These are phyloP conservation scores for Mastomys natalensis DNA, from an alignment of 2,113 vertebrate genomes.

Conservation along the genomic window DNA sequence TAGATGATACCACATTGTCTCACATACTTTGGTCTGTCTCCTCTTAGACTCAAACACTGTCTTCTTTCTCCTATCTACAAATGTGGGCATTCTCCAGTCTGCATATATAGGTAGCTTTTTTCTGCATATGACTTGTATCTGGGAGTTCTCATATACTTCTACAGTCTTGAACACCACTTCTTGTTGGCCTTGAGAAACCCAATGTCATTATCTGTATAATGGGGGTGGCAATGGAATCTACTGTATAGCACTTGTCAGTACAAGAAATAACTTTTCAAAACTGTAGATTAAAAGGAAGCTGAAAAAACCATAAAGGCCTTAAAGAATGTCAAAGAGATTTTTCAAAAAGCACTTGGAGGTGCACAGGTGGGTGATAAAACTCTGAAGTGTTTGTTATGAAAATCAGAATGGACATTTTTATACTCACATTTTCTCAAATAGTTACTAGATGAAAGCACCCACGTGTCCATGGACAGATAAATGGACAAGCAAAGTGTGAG, in stretches of 20 bases:
- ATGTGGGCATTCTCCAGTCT: not conserved
- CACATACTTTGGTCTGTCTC: not conserved
- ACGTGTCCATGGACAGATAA: not conserved
- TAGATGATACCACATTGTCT: not conserved
- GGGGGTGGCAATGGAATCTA: not conserved
- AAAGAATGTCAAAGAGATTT: not conserved
- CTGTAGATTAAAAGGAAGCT: not conserved
- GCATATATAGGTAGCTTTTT: not conserved
- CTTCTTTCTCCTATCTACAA: not conserved
- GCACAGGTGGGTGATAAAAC: conserved; percentile 10
- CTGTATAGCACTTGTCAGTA: not conserved
- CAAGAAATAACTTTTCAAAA: conserved; percentile 20
- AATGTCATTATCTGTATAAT: not conserved
- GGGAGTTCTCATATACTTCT: not conserved
- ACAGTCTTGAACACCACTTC: not conserved
- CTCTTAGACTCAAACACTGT: not conserved
- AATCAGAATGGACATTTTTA: not conserved
- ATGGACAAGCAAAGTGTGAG: not conserved
- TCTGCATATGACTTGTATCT: not conserved
- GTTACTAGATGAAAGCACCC: not conserved
- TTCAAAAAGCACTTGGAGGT: conserved; percentile 17
- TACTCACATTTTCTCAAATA: not conserved
- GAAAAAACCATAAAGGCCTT: not conserved
- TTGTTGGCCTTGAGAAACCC: not conserved
- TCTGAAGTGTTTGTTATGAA: not conserved